A percentile compares a stretch with the other conserved stretches of the same genome.
Evolutionary conservation across 2,888 invertebrate species (phyloP).

Genomic region (Alsophila aescularia): DNA sequence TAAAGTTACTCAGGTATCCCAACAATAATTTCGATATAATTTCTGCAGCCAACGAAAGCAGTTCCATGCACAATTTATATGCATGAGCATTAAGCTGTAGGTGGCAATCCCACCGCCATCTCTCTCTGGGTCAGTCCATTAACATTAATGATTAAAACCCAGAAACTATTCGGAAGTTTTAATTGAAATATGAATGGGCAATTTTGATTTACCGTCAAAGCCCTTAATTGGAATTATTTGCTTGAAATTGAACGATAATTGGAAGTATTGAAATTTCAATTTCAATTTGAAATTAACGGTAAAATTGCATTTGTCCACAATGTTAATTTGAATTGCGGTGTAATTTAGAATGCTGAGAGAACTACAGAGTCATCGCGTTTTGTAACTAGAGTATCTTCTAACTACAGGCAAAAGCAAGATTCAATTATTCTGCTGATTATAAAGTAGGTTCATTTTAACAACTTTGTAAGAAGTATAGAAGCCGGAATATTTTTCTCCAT

Average conservation of each 20-base stretch:
- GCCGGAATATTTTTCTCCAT: too few species aligned
- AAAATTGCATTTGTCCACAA: constrained; percentile 22
- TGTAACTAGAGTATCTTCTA: neutral
- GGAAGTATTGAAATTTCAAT: constrained; percentile 33
- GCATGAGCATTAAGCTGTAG: constrained; percentile 1
- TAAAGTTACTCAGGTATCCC: too few species aligned
- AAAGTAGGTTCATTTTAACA: too few species aligned
- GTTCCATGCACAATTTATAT: constrained; percentile 2
- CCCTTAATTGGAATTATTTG: constrained; percentile 58
- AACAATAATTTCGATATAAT: too few species aligned
- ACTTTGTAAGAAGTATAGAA: too few species aligned
- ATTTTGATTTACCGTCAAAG: constrained; percentile 60
- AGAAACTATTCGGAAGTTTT: constrained; percentile 61
- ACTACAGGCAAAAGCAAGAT: neutral
- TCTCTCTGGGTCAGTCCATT: constrained; percentile 49
- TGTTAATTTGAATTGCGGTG: constrained; percentile 9
- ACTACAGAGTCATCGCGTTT: constrained; percentile 21
- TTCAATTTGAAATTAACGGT: constrained; percentile 25
- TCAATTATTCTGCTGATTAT: too few species aligned
- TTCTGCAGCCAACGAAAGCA: neutral
- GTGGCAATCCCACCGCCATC: constrained; percentile 6
- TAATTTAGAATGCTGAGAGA: constrained; percentile 9
- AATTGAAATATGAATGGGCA: constrained; percentile 55
- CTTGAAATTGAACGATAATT: constrained; percentile 40
- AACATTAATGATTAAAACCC: constrained; percentile 59